Base-by-base conservation (phyloP, 2,797 vertebrate species). In the Novumbra hubbsi region DNA sequence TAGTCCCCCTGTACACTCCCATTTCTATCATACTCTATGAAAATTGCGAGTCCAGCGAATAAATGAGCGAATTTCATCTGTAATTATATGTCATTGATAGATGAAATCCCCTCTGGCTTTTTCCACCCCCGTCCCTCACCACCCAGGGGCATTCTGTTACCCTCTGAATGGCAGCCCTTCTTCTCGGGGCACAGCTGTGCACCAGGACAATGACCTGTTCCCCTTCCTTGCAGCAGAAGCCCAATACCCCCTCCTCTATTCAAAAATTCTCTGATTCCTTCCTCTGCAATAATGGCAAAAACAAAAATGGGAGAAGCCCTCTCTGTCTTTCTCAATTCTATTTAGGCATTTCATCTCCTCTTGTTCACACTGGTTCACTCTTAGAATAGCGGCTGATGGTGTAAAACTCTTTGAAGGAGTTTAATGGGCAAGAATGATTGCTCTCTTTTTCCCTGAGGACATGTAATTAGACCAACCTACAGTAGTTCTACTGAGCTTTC, bases 81-180 rank as follows among this genome's bases (percentile, higher is more conserved):
- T n/a, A n/a, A 55, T n/a, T 7, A 19, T 55, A 6, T 2, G 17
- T 55, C 52, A 55, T 19, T 55, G n/a, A 55, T 21, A 55, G 7
- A 21, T n/a, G n/a, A 21, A 55, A 55, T 11, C n/a, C n/a, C n/a
- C 19, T n/a, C 5, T 55, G 50, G 50, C 19, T 17, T 55, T n/a
- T 55, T 17, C 50, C 50, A 8, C 50, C 50, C 50, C 50, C n/a
- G 50, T 55, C n/a, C 52, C 52, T 11, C n/a, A 21, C 5, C 52
- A 4, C 52, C 52, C n/a, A 55, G 52, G 52, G 52, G 52, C n/a
- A 55, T 55, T n/a, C 52, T 55, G 52, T 55, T 55, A 55, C 52
- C 19, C 52, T 21, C n/a, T 55, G 52, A 55, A 55, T 55, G 8
- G 52, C 0, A 11, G n/a, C 52, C 19, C 19, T 55, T 55, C 52